These are phyloP conservation scores for Strongylocentrotus purpuratus DNA, from an alignment of 35 echinoderm and acorn worm genomes.

Conservation along the genomic window DNA sequence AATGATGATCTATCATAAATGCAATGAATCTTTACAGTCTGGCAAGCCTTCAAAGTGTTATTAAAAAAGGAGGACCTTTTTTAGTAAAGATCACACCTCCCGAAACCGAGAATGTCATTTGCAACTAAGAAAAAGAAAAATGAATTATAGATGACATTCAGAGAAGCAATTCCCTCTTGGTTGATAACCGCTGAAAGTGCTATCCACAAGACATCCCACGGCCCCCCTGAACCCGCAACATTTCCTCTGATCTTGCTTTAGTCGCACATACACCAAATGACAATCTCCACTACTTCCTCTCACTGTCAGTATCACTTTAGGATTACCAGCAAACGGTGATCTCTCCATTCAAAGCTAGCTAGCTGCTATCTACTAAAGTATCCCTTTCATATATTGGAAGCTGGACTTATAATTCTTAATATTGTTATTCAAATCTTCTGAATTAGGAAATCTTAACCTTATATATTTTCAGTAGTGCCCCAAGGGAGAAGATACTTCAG, in stretches of 20 bases:
- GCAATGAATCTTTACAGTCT: background rate
- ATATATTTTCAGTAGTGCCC: no score
- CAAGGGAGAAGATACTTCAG: no score
- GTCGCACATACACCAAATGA: conserved; percentile 35
- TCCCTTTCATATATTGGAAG: background rate
- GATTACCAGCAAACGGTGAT: background rate
- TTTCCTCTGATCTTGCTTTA: conserved; percentile 3
- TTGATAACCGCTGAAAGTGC: background rate
- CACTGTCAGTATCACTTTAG: background rate
- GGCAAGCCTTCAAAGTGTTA: background rate
- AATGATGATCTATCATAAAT: background rate
- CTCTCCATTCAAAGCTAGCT: background rate
- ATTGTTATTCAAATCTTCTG: no score
- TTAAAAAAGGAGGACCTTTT: background rate
- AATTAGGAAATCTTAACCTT: no score
- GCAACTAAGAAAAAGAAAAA: background rate
- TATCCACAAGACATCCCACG: background rate
- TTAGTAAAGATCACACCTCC: background rate
- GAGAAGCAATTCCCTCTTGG: background rate
- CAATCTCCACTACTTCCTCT: conserved; percentile 25
- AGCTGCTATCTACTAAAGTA: background rate
- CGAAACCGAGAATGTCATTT: background rate
- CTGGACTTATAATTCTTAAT: background rate
- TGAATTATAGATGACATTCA: background rate
- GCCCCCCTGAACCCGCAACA: background rate